Base-by-base conservation (phyloP, 2,113 vertebrate genomes). In the Corythoichthys haematopterus region DNA sequence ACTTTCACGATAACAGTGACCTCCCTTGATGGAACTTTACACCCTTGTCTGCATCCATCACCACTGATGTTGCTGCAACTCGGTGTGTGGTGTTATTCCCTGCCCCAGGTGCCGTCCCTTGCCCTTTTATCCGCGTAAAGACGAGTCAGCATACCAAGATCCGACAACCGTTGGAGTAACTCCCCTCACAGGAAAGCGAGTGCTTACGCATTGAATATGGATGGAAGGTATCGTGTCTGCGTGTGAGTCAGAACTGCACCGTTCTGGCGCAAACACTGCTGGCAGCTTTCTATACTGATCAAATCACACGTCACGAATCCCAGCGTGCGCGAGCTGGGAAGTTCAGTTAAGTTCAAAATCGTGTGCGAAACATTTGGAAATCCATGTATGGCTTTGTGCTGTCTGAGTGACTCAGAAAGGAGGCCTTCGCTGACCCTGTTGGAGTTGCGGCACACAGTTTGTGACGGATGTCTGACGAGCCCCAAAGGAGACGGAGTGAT, bases 231-330 rank as follows among this genome's bases (percentile, higher is more conserved):
- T n/a, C 52, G 7, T 55, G 55, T 45, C n/a, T 68, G 64, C 16
- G 56, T 16, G 55, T 33, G 75, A 75, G 77, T 83, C 71, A 79
- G 70, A 68, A 9, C 38, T 40, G 51, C n/a, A 68, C 46, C 66
- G 72, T 78, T 61, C 69, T 4, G 40, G 70, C 48, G 28, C 77
- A 82, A 83, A 79, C 79, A 84, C 82, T 73, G 86, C 84, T 80
- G 80, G 85, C 85, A 85, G 76, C 78, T 78, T 74, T 88, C 89
- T 72, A 70, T 65, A 78, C 79, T 40, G 59, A 85, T 89, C 76
- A 80, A 72, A 81, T 87, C 88, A 84, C 59, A 77, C 40, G 63
- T 90, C 84, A 77, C 50, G 1, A 35, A 66, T 71, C 66, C 62
- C 72, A n/a, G 69, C 51, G 51, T 59, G 64, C 60, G 79, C 75